Conservation (phyloP, 2,888 invertebrate genomes). For the Poecilus cupreus region DNA sequence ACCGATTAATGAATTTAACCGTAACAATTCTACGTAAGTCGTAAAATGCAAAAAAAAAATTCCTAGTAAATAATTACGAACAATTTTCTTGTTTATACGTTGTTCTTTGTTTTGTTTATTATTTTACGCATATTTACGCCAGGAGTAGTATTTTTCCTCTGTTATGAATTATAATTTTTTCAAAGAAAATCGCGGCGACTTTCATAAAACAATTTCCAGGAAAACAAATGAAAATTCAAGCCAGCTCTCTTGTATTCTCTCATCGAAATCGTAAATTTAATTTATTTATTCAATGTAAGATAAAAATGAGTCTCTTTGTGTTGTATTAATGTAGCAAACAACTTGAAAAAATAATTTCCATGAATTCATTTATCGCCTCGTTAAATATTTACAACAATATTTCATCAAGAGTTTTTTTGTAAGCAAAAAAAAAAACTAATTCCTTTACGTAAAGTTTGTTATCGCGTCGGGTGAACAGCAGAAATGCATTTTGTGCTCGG, state of each 20-base stretch:
- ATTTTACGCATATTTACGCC: neutral
- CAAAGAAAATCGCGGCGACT: neutral
- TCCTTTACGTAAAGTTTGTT: neutral
- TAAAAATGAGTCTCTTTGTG: constrained; percentile 13
- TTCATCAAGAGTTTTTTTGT: neutral
- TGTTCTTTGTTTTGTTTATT: neutral
- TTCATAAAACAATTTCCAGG: neutral
- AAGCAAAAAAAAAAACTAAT: neutral
- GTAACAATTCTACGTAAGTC: neutral
- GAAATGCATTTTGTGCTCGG: neutral
- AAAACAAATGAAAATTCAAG: neutral
- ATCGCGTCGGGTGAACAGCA: neutral
- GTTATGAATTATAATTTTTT: neutral
- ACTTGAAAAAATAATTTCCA: neutral
- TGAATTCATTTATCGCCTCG: constrained; percentile 29
- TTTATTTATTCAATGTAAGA: neutral
- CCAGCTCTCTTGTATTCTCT: neutral
- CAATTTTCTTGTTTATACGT: no score
- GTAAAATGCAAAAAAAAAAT: no score
- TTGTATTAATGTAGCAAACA: constrained; percentile 27
- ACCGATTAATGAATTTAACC: no score
- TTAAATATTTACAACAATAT: constrained; percentile 33
- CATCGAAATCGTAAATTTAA: neutral
- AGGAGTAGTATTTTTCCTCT: no score
- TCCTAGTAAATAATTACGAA: no score